phyloP scores from a whole-genome alignment of 2,797 vertebrate species.

The Melopsittacus undulatus region DNA sequence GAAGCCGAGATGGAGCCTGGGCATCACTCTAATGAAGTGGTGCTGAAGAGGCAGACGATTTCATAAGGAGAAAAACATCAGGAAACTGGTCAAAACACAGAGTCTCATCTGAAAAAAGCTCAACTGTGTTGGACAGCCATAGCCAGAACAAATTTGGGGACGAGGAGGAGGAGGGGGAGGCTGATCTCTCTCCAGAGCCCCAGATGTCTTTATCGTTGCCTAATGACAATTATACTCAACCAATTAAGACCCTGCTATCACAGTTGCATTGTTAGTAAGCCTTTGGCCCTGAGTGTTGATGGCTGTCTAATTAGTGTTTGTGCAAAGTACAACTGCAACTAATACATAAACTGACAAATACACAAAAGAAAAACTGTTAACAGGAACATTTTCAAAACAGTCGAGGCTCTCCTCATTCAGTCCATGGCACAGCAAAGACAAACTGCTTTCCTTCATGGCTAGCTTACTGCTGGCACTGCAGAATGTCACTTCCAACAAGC shows the following conservation, averaged over 20 bases:
- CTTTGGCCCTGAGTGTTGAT: constrained; percentile 73
- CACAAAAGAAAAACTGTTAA: constrained; percentile 66
- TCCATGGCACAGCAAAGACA: constrained; percentile 24
- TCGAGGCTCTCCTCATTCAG: neutral
- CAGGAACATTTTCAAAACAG: constrained; percentile 52
- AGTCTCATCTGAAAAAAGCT: constrained; percentile 56
- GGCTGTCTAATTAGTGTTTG: constrained; percentile 76
- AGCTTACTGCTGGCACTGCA: constrained; percentile 16
- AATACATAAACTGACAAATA: constrained; percentile 68
- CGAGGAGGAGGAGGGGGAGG: constrained; percentile 60
- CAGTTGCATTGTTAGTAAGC: constrained; percentile 77
- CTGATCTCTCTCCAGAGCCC: constrained; percentile 80
- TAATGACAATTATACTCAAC: constrained; percentile 81
- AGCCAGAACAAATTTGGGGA: constrained; percentile 69
- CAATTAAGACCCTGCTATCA: constrained; percentile 78
- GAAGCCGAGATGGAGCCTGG: constrained; percentile 3
- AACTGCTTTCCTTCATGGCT: neutral
- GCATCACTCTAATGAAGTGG: constrained; percentile 47
- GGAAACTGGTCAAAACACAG: constrained; percentile 61
- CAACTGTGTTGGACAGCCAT: constrained; percentile 45
- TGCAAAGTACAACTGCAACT: constrained; percentile 73
- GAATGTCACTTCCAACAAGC: constrained; percentile 39
- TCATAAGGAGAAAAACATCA: constrained; percentile 42
- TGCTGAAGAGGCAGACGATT: constrained; percentile 61
- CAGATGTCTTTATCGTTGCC: constrained; percentile 81